Base-by-base conservation (phyloP, 92 coral and sea anemone genomes). In the Anthopleura xanthogrammica region DNA sequence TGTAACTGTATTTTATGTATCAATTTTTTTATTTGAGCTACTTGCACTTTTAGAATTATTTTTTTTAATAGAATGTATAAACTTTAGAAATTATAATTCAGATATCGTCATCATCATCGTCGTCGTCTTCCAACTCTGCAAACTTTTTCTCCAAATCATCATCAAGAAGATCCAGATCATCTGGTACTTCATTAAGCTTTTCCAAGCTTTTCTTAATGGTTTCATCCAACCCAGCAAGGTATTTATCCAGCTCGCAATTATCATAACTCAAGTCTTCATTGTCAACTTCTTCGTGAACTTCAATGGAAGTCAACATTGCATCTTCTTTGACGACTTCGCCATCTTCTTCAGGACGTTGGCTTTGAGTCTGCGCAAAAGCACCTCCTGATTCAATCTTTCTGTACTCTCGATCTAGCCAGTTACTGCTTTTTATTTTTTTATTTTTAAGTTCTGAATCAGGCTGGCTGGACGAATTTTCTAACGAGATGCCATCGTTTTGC, bases 231-330 rank as follows among this genome's bases (percentile, higher is more conserved):
- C 97, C 97, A 5, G 97, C 97, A 12, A 93, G 87, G 73, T 96
- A 96, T 62, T 94, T 88, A 65, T 94, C 99, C 40, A 96, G 80
- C 50, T 96, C 99, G 40, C 81, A 90, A 57, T 92, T 94, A 46
- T 96, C 96, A 64, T 91, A 90, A 40, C 89, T 92, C 82, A 93
- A 84, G n/a, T 92, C 98, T 72, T 92, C 92, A 12, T 87, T 86
- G 20, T 91, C 87, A 41, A 87, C 93, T n/a, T 93, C 95, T 58
- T 95, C 98, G 52, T 89, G 81, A 24, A 88, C 90, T 55, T 96
- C 95, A 9, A 90, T 91, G 12, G 94, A 83, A 1, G 98, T 92
- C 79, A 96, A 43, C 99, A 96, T 96, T 3, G 98, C 99, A 78
- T 96, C 99, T 73, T 96, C 91, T 80, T 90, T 91, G 12, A 96